Evolutionary conservation across 1,140 invertebrate species (phyloP).

Genomic region (Leptopilina clavipes): DNA sequence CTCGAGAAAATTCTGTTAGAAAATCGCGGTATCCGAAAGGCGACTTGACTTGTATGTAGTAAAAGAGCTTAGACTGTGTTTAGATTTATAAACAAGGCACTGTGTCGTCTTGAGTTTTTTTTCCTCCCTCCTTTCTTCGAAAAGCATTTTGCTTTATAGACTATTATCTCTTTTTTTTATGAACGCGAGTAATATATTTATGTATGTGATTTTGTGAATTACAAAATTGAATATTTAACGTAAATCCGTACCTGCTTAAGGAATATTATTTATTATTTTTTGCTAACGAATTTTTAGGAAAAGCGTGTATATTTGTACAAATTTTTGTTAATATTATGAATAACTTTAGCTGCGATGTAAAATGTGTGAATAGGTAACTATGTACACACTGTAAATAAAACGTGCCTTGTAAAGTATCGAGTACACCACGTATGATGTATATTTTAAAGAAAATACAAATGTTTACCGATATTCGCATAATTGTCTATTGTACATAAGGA

Average conservation of each 20-base stretch:
- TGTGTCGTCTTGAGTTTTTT: constrained; percentile 45
- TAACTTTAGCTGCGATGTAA: constrained; percentile 60
- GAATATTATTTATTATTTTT: constrained; percentile 71
- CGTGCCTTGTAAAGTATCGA: constrained; percentile 67
- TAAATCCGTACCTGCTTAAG: constrained; percentile 71
- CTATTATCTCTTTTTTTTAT: constrained; percentile 43
- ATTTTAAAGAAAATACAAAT: constrained; percentile 64
- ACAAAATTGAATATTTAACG: constrained; percentile 56
- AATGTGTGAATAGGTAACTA: constrained; percentile 70
- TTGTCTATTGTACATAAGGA: constrained; percentile 52
- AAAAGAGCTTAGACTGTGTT: constrained; percentile 57
- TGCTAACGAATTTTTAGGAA: constrained; percentile 55
- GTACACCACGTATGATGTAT: constrained; percentile 67
- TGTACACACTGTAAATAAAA: constrained; percentile 74
- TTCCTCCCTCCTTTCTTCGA: constrained; percentile 29
- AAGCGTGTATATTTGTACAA: constrained; percentile 73
- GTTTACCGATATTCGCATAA: constrained; percentile 45
- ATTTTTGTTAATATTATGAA: constrained; percentile 60
- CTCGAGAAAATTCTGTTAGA: not conserved
- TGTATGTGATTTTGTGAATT: constrained; percentile 44
- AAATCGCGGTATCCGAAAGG: constrained; percentile 29
- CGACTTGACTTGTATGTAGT: not conserved
- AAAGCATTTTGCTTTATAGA: constrained; percentile 24
- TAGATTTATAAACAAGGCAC: constrained; percentile 56
- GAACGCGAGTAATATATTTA: constrained; percentile 39